Evolutionary conservation across 1,140 invertebrate species (phyloP).

Genomic region (Zaprionus capensis): DNA sequence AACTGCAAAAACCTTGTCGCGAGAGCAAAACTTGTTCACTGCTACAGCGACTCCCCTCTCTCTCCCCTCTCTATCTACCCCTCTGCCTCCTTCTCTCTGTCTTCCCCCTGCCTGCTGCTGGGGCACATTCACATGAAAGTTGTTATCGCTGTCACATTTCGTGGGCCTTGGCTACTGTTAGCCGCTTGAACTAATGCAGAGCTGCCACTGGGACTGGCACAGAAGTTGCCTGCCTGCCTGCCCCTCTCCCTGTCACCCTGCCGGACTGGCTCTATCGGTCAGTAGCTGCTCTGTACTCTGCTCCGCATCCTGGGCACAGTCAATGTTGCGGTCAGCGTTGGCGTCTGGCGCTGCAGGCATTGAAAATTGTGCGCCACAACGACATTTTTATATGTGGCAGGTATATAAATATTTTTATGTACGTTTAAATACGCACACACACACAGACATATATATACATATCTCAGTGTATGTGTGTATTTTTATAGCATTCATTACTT

Average conservation of each 20-base stretch:
- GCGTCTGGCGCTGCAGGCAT: conserved; percentile 27
- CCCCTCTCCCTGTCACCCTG: not conserved
- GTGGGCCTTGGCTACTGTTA: conserved; percentile 56
- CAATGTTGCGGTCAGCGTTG: not conserved
- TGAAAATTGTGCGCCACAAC: conserved; percentile 28
- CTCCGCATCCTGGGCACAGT: not conserved
- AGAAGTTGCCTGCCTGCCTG: conserved; percentile 4
- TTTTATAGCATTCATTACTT: conserved; percentile 68
- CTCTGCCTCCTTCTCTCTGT: not conserved
- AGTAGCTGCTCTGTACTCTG: conserved; percentile 37
- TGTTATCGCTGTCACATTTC: conserved; percentile 72
- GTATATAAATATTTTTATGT: conserved; percentile 19
- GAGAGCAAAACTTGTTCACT: conserved; percentile 63
- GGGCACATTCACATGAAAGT: conserved; percentile 59
- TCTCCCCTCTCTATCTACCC: not conserved
- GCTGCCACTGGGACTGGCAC: conserved; percentile 13
- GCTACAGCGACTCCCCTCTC: not conserved
- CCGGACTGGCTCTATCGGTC: conserved; percentile 55
- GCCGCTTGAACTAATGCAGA: conserved; percentile 28
- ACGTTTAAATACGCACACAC: not conserved
- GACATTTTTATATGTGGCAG: conserved; percentile 26
- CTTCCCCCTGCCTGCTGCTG: not conserved
- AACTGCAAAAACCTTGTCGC: conserved; percentile 75
- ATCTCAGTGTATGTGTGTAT: conserved; percentile 10
- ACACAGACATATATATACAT: no score